Evolutionary conservation across 2,888 invertebrate species (phyloP).

Genomic region (Pecten maximus): DNA sequence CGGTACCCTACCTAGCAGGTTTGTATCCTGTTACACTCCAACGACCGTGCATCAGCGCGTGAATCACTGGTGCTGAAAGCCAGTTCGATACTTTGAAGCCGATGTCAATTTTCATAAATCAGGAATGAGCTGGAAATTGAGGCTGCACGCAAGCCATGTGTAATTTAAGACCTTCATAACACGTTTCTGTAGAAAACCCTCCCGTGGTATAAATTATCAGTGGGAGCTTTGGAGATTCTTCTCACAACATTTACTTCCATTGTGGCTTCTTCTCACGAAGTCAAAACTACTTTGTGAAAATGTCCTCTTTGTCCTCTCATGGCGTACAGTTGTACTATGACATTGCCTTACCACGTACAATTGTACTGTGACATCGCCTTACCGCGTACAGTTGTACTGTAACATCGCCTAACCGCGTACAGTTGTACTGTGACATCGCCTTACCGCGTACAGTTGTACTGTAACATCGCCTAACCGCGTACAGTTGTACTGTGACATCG

Average conservation of each 20-base stretch:
- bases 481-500: too few species aligned
- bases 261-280: background rate
- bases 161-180: background rate
- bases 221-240: background rate
- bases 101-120: slow-evolving; percentile 29
- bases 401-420: too few species aligned
- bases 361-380: too few species aligned
- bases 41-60: background rate
- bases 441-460: too few species aligned
- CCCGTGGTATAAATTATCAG: background rate
- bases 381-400: too few species aligned
- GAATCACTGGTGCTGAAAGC: slow-evolving; percentile 11
- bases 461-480: too few species aligned
- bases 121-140: slow-evolving; percentile 8
- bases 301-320: background rate
- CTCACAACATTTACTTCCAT: background rate
- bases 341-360: too few species aligned
- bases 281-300: background rate
- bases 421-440: too few species aligned
- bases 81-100: slow-evolving; percentile 15
- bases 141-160: background rate
- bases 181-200: background rate
- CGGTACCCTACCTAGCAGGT: background rate
- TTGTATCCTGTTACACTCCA: slow-evolving; percentile 18
- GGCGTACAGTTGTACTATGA: too few species aligned